Base-by-base conservation (phyloP, 2,888 invertebrate genomes). In the Chaitophorus viminalis region DNA sequence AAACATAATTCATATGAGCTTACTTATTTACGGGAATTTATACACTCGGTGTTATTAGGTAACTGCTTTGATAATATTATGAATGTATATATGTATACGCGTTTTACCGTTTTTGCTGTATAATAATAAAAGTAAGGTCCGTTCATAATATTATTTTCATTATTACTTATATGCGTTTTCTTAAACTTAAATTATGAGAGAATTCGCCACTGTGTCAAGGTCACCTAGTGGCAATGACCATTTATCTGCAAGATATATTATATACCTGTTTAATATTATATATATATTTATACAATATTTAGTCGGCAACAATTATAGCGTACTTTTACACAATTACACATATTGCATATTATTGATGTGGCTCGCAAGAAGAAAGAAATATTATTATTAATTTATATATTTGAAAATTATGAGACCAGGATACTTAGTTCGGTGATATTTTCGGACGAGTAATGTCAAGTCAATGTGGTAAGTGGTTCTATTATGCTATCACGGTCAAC, bases 221-320 rank as follows among this genome's bases (percentile, higher is more conserved):
- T 86, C 14, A 33, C 29, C 86, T 6, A 54, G 29, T 25, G 86
- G 46, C 79, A 86, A 86, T 86, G 86, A 86, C 54, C 79, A 82
- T 29, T 74, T 74, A 36, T 54, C 54, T n/a, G 31, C 21, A 36
- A 25, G 3, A 11, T 39, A 39, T 39, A 39, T 4, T 60, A 9
- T 18, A 60, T 21, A 60, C 18, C 5, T 60, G 60, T 54, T 3
- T 18, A 21, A 25, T 46, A 36, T 9, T 52, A 52, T 52, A 52
- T 17, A 17, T 52, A 52, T 9, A 9, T 2, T 1, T 52, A 60
- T 21, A 60, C 25, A 60, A 21, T 60, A 60, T 5, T 60, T 60
- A 21, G 21, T 60, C 6, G 18, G 5, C 25, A 6, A 5, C 25
- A 6, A 5, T 60, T 60, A 5, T 8, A 25, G 6, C 14, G 60